Evolutionary conservation across 2,888 invertebrate genomes (phyloP).

Genomic region (Limenitis camilla): DNA sequence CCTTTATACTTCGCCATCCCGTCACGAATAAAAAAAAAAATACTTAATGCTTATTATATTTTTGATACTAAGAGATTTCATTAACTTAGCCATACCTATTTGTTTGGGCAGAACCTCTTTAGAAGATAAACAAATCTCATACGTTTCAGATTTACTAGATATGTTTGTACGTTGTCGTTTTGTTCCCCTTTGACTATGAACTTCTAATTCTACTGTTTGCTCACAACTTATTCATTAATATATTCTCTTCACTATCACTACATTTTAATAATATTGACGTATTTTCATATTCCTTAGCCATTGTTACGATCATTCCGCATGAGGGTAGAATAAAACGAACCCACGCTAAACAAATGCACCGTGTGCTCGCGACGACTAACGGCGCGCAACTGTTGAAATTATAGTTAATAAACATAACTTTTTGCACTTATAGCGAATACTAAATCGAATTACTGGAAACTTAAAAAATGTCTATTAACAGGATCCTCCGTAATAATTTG

Average conservation of each 20-base stretch:
- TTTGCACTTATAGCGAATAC: no score
- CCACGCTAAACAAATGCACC: background rate
- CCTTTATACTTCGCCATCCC: no score
- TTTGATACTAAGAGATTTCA: slow-evolving; percentile 16
- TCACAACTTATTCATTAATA: background rate
- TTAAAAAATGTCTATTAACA: no score
- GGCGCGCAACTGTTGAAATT: slow-evolving; percentile 2
- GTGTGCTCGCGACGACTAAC: slow-evolving; percentile 2
- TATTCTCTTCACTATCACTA: background rate
- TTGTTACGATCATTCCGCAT: background rate
- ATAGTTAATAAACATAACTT: no score
- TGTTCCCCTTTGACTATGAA: background rate
- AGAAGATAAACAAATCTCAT: slow-evolving; percentile 21
- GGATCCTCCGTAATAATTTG: no score
- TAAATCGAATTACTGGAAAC: no score
- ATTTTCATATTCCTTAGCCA: background rate
- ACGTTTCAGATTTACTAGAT: background rate
- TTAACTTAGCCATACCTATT: slow-evolving; percentile 22
- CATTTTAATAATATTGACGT: background rate
- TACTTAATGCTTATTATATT: slow-evolving; percentile 21
- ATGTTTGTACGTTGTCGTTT: background rate
- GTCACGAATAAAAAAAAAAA: no score
- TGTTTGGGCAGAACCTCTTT: slow-evolving; percentile 19
- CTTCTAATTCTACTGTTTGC: background rate
- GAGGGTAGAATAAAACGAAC: slow-evolving; percentile 1